Percentiles rank a stretch among this genome's conserved stretches.
Evolutionary conservation across 2,113 vertebrate species (phyloP).

Genomic region (Myiopsitta monachus): DNA sequence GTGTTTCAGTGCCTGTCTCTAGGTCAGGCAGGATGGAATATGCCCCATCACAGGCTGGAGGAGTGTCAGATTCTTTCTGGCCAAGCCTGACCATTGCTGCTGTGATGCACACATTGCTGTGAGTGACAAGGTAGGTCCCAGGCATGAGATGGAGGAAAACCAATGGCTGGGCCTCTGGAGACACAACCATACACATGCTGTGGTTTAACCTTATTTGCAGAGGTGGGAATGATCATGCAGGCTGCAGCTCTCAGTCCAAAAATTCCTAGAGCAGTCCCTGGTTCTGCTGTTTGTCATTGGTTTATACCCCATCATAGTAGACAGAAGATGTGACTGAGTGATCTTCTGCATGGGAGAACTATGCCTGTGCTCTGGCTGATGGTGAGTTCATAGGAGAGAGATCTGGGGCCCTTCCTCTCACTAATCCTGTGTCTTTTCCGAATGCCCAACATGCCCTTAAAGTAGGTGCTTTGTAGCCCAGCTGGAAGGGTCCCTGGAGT

Average conservation of each 20-base stretch:
- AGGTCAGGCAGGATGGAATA: not conserved
- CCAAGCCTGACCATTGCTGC: not conserved
- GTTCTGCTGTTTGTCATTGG: not conserved
- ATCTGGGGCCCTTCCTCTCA: not conserved
- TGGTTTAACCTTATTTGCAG: not conserved
- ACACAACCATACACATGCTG: not conserved
- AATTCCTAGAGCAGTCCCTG: not conserved
- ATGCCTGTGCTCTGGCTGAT: not conserved
- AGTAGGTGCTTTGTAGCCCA: not conserved
- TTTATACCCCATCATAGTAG: not conserved
- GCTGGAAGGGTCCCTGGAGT: not conserved
- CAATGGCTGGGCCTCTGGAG: not conserved
- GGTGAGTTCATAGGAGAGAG: not conserved
- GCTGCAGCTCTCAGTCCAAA: not conserved
- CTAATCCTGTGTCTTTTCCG: not conserved
- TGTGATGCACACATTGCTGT: not conserved
- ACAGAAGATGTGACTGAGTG: not conserved
- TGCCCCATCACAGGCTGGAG: not conserved
- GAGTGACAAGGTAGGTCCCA: not conserved
- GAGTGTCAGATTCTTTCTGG: rapidly evolving
- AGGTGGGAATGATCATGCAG: not conserved
- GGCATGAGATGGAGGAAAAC: not conserved
- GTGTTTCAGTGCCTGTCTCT: not conserved
- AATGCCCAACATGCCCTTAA: not conserved
- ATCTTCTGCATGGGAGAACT: not conserved